Percentiles rank a stretch among this genome's conserved stretches.
phyloP scores from a whole-genome alignment of 2,888 invertebrate genomes.

The Tetragonula carbonaria region DNA sequence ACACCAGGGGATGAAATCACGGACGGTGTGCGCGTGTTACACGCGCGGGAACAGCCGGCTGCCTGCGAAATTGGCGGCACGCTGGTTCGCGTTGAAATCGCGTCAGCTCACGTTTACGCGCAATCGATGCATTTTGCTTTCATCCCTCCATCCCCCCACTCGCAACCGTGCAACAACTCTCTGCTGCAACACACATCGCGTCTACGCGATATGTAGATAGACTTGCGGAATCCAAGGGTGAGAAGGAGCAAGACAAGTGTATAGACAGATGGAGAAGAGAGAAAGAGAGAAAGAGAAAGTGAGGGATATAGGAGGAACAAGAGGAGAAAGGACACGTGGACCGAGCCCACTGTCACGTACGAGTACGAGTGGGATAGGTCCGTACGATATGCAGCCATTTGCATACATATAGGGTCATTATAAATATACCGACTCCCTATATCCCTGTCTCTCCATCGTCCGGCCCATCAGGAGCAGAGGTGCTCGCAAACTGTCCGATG shows the following conservation, averaged over 20 bases:
- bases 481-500: slow-evolving; percentile 79
- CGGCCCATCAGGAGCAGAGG: slow-evolving; percentile 77
- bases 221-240: slow-evolving; percentile 37
- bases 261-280: neutral
- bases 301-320: neutral
- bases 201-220: slow-evolving; percentile 23
- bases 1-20: slow-evolving; percentile 2
- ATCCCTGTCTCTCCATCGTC: slow-evolving; percentile 77
- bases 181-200: slow-evolving; percentile 24
- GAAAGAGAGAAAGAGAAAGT: slow-evolving; percentile 15
- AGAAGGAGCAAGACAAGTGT: neutral
- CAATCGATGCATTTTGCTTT: slow-evolving; percentile 73
- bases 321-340: slow-evolving; percentile 64
- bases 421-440: slow-evolving; percentile 80
- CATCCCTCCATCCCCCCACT: neutral
- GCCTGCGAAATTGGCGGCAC: slow-evolving; percentile 61
- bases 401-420: slow-evolving; percentile 84
- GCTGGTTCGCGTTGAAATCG: slow-evolving; percentile 55
- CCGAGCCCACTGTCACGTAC: slow-evolving; percentile 79
- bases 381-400: slow-evolving; percentile 83
- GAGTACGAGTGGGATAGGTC: slow-evolving; percentile 79
- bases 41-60: slow-evolving; percentile 37
- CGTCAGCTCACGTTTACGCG: slow-evolving; percentile 67
- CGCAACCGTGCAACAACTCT: slow-evolving; percentile 33
- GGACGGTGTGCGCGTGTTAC: slow-evolving; percentile 3